A percentile compares a stretch with the other conserved stretches of the same genome.
phyloP scores from a whole-genome alignment of 2,888 invertebrate genomes.

The Drosophila gaucha region DNA sequence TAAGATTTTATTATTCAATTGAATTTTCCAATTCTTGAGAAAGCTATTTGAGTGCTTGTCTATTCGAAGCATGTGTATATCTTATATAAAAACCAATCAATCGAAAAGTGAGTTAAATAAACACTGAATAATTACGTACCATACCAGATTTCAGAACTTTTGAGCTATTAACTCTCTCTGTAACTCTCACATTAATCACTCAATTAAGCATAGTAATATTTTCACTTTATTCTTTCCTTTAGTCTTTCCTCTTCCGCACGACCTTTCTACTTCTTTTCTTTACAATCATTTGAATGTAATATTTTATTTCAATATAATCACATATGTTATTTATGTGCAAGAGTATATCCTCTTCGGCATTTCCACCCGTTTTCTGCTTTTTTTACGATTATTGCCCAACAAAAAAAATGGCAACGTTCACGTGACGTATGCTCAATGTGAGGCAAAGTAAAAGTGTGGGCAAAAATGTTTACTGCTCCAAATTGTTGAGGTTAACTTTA shows the following conservation, averaged over 20 bases:
- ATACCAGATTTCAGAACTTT: not conserved
- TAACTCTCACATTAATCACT: not conserved
- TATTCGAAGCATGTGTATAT: not conserved
- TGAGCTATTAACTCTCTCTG: not conserved
- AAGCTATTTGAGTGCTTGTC: no score
- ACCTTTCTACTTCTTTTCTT: no score
- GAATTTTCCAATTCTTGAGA: not conserved
- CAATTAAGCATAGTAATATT: no score
- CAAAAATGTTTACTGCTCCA: conserved; percentile 44
- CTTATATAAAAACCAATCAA: not conserved
- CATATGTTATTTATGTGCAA: no score
- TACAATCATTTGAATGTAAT: no score
- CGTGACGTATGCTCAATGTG: conserved; percentile 43
- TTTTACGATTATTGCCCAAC: conserved; percentile 58
- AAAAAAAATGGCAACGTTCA: conserved; percentile 16
- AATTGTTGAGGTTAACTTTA: conserved; percentile 65
- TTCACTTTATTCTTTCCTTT: no score
- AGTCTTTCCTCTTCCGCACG: no score
- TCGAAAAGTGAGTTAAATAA: not conserved
- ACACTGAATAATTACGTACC: not conserved
- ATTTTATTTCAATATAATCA: not conserved
- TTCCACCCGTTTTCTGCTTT: conserved; percentile 5
- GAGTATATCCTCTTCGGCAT: not conserved
- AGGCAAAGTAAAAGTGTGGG: conserved; percentile 8
- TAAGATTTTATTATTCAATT: not conserved